Evolutionary conservation across 2,888 invertebrate species (phyloP), one percentile per base, ranked within the genome.

Genomic region (Polyommatus iphigenia): DNA sequence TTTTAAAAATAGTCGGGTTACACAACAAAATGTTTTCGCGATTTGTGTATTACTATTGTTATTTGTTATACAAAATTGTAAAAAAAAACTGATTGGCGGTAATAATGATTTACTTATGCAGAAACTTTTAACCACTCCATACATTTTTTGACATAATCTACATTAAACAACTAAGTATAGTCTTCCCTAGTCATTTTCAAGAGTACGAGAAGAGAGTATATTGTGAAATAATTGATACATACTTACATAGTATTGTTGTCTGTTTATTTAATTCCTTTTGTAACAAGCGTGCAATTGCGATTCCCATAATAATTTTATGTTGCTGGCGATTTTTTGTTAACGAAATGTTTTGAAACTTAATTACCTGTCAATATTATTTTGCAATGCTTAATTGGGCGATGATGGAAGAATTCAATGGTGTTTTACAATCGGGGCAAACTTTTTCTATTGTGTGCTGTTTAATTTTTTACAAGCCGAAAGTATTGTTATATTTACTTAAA

Each of bases 1-100:
- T 77, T 77, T 77, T 72, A 72, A 72, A 77, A 71, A 71, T 50
- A 72, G 46, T 67, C n/a, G 71, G 50, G 57, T 71, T 78, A 67
- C 62, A 41, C 46, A 78, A 73, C 59, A 67, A 29, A 67, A 67
- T 57, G 15, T 54, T 71, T 72, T 73, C 73, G 72, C 77, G 54
- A 59, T 59, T 71, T 77, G 57, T 15, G 18, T 77, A 72, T 72
- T 72, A 59, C 36, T n/a, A 73, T 54, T 59, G 24, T 41, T 78
- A 67, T 75, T 77, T 78, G 15, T 32, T 24, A 36, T 46, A 72
- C 59, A 73, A 59, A 78, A 75, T n/a, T 46, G 29, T 67, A 32
- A 18, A 54, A 13, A 67, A 29, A 54, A 18, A 24, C 46, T 67
- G 32, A 50, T 54, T 54, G 5, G 54, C 4, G 5, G 18, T 18